A percentile compares a stretch with the other conserved stretches of the same genome.
phyloP scores from a whole-genome alignment of 2,797 vertebrate species.

The Fistularia tabacaria region DNA sequence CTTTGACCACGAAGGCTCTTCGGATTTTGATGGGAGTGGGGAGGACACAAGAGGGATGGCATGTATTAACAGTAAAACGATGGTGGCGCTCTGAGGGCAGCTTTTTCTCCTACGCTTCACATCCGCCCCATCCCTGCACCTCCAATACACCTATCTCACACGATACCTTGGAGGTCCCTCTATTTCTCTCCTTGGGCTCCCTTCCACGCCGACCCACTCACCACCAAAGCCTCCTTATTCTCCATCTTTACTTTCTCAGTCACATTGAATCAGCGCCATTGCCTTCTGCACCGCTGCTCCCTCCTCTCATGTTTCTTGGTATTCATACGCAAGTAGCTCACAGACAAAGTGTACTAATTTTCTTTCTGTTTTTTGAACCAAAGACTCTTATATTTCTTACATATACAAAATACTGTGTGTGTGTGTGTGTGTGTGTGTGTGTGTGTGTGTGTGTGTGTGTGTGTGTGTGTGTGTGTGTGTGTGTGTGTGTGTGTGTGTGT shows the following conservation, averaged over 20 bases:
- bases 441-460: slow-evolving; percentile 2
- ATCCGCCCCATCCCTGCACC: too few species aligned
- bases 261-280: slow-evolving; percentile 30
- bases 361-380: slow-evolving; percentile 34
- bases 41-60: neutral
- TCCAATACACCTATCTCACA: too few species aligned
- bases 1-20: slow-evolving; percentile 34
- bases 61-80: neutral
- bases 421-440: neutral
- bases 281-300: slow-evolving; percentile 31
- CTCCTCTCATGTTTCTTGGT: slow-evolving; percentile 37
- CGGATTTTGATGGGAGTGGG: neutral
- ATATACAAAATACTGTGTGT: slow-evolving; percentile 3
- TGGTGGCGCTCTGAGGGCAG: too few species aligned
- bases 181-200: too few species aligned
- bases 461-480: neutral
- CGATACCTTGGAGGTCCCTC: too few species aligned
- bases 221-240: neutral
- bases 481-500: slow-evolving; percentile 1
- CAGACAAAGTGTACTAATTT: slow-evolving; percentile 15
- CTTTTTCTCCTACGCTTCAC: too few species aligned
- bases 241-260: slow-evolving; percentile 7
- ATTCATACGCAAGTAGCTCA: slow-evolving; percentile 44
- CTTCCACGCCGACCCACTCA: slow-evolving; percentile 5
- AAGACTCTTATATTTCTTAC: slow-evolving; percentile 24